Base-by-base conservation (phyloP, 2,797 vertebrate genomes). In the Neomorphus geoffroyi region DNA sequence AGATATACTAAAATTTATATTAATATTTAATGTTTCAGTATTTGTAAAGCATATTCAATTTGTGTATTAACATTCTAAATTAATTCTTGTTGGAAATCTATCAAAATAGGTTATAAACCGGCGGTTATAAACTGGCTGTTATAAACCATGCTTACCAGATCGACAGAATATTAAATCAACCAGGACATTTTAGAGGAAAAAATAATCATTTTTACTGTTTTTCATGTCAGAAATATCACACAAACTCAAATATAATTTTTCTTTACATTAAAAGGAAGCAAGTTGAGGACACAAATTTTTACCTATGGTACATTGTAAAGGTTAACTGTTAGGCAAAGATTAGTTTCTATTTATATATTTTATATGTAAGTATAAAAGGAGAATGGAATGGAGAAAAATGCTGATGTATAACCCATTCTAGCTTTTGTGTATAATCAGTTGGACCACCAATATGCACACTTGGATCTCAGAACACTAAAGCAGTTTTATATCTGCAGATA, bases 371-470 rank as follows among this genome's bases (percentile, higher is more conserved):
- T 69, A 50, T 17, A 54, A 69, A 12, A 14, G 58, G 27, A 88
- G 46, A 85, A 94, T 35, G 4, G 15, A 79, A 39, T 16, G 6
- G 27, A n/a, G 39, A 32, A 66, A 50, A 66, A 35, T 32, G 2
- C 2, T 73, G 7, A 18, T 23, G 0, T 27, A 23, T 67, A 53
- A 39, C 3, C 17, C 5, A 3, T 74, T 56, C 32, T 53, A 43
- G 5, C 8, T 78, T 80, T 88, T 86, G 17, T 43, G 45, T 35
- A 45, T 22, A 74, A 32, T 33, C 10, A 26, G 16, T 32, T 67
- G 5, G 2, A 4, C 21, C 3, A 2, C 6, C 24, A 51, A 4
- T 15, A 54, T 32, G 13, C 27, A 61, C 18, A 37, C 7, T 6
- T 48, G 22, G 17, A 69, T 65, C 11, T 12, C 57, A 12, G 41